Evolutionary conservation across 64 coral and sea anemone species (phyloP).

Genomic region (Montipora cactus): DNA sequence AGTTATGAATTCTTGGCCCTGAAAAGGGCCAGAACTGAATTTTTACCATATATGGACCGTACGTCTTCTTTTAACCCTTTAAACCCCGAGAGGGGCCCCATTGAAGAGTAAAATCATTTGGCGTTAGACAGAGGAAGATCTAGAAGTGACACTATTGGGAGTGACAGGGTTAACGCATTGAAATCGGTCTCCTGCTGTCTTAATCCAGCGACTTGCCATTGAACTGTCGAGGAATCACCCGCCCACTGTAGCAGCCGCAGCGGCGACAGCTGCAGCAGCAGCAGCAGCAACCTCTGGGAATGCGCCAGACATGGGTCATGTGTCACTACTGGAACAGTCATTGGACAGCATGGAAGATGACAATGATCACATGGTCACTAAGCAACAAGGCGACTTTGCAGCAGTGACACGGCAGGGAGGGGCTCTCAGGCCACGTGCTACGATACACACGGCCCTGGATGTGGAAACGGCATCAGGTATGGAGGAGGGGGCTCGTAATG

Average conservation of each 20-base stretch:
- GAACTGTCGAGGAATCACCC: conserved; percentile 90
- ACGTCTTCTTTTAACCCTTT: too few species aligned
- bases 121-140: too few species aligned
- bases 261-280: conserved; percentile 49
- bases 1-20: too few species aligned
- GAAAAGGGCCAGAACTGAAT: too few species aligned
- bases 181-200: not conserved
- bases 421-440: conserved; percentile 27
- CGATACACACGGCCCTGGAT: conserved; percentile 90
- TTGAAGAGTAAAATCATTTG: too few species aligned
- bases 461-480: conserved; percentile 93
- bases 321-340: conserved; percentile 93
- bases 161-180: not conserved
- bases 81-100: too few species aligned
- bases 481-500: not conserved
- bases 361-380: conserved; percentile 72
- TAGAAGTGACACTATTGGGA: too few species aligned
- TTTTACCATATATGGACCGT: too few species aligned
- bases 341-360: conserved; percentile 87
- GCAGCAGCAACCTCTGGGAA: conserved; percentile 9
- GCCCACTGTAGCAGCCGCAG: conserved; percentile 36
- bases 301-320: conserved; percentile 74
- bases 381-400: conserved; percentile 66
- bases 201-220: conserved; percentile 85
- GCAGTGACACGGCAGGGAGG: conserved; percentile 14